phyloP scores from a whole-genome alignment of 2,888 invertebrate genomes.

The Achlya flavicornis region DNA sequence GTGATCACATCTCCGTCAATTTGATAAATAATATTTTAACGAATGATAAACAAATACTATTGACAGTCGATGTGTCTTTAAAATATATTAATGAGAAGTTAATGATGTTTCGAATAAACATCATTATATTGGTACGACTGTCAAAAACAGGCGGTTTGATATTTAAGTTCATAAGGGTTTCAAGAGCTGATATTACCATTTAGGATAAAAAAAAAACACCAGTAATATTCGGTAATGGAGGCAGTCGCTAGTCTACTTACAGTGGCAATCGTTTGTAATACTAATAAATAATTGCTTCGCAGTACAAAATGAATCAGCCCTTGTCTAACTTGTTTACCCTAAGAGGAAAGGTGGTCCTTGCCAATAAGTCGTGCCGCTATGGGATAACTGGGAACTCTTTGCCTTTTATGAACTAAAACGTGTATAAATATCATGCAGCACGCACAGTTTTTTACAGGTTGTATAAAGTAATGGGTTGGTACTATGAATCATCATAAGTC shows the following conservation, averaged over 20 bases:
- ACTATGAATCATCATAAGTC: not conserved
- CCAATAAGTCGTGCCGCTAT: not conserved
- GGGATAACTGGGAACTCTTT: constrained; percentile 11
- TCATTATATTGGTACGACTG: no score
- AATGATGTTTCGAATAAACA: no score
- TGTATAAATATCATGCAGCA: not conserved
- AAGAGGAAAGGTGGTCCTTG: constrained; percentile 59
- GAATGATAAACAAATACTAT: not conserved
- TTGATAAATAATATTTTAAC: no score
- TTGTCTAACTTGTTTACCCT: constrained; percentile 60
- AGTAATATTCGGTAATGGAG: not conserved
- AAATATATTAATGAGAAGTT: not conserved
- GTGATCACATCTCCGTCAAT: not conserved
- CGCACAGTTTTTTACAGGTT: not conserved
- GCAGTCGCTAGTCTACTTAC: not conserved
- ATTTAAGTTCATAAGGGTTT: not conserved
- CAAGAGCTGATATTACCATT: not conserved
- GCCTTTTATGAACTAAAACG: constrained; percentile 18
- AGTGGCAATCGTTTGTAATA: not conserved
- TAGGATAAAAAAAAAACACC: not conserved
- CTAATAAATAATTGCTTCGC: constrained; percentile 45
- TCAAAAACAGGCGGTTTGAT: no score
- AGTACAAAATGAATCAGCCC: constrained; percentile 61
- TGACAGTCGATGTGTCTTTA: not conserved
- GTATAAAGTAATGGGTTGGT: not conserved